Evolutionary conservation across 2,888 invertebrate species (phyloP), one percentile per base, ranked within the genome.

Genomic region (Hydropsyche betteni): DNA sequence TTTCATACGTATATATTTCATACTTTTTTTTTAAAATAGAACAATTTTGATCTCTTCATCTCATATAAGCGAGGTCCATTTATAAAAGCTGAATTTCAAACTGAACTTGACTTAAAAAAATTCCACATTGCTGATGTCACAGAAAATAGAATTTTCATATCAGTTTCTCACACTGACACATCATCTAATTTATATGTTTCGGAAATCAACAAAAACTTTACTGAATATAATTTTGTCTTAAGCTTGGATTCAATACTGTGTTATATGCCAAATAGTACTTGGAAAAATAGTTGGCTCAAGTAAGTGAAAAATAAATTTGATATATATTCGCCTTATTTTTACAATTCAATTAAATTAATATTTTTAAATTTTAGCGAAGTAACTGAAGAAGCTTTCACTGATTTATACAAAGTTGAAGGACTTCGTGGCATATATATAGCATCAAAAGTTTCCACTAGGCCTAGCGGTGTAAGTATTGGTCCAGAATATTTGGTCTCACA

Each of bases 401-500:
- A 97, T 83, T 85, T 97, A 0, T 95, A 96, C 84, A 93, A 93
- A 82, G 94, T 97, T 0, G 93, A 94, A 83, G 96, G 96, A 0
- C 85, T 97, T 69, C 88, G 92, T 64, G 97, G 97, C 0, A 93
- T 97, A 80, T 97, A 95, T 86, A 95, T 97, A 79, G 96, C 95
- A 0, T 95, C 95, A 0, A 91, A 92, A 82, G 90, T 96, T 0
- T 86, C 87, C 38, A 84, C 87, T 0, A 89, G 89, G 81, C 86
- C 88, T 0, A 84, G 85, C 1, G 86, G 88, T 4, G 84, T 87
- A 4, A 88, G 88, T 79, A 88, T 93, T 2, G 91, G 91, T 0
- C 92, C 93, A 0, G 94, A 94, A 80, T 91, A 95, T 83, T 87
- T 96, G 69, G 86, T 91, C 0, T 93, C 95, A 0, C 83, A 94